Base-by-base conservation (phyloP, 2,888 invertebrate species). In the Maniola hyperantus region DNA sequence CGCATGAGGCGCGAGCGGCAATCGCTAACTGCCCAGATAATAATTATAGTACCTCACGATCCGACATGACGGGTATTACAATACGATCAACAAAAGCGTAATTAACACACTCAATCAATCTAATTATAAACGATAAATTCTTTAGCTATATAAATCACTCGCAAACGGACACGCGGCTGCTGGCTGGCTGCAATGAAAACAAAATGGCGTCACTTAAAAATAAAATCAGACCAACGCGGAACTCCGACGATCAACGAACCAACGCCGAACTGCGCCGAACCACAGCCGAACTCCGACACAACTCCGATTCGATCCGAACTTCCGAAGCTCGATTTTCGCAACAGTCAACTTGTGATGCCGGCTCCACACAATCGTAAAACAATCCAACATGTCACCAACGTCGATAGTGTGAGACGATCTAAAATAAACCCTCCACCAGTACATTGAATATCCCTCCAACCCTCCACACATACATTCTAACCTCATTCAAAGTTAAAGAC, bases 11-110 rank as follows among this genome's bases (percentile, higher is more conserved):
- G 69, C 70, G 74, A 71, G 74, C 60, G 20, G 36, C 34, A 15
- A n/a, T 59, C 71, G 72, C 69, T 65, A 71, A 69, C 73, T 73
- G 76, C 74, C 75, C 74, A 75, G 78, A 75, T 84, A 88, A 84
- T 79, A 18, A 51, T 20, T 82, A 83, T 83, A 88, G 83, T 88
- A 92, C 92, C 91, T 92, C 92, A 83, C 91, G 86, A 83, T 92
- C 92, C 72, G 92, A 92, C 92, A 92, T 92, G 73, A 77, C 79
- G 83, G 74, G 69, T 77, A 71, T 76, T 74, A 74, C 74, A 77
- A 79, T 79, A 74, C 73, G 78, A 77, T 76, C 74, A 78, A 74
- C 71, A 77, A 79, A 81, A 78, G 77, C 77, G 74, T 72, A 77
- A 83, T 78, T 77, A 79, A 83, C 78, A 79, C 78, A 73, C 82